Base-by-base conservation (phyloP, 2,113 vertebrate species). In the Odocoileus hemionus region DNA sequence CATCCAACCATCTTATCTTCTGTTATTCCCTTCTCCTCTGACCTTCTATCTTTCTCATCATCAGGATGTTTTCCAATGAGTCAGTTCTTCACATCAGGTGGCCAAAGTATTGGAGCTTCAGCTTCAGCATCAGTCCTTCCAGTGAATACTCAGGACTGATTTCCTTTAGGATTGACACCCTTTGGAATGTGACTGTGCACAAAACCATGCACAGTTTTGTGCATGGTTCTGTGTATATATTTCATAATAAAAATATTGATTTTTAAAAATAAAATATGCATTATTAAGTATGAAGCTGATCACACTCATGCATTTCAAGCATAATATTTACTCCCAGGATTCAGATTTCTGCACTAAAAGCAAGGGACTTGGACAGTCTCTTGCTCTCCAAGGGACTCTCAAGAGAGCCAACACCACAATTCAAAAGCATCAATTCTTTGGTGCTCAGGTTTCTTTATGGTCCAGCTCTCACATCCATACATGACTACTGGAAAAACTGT, bases 201-300 rank as follows among this genome's bases (percentile, higher is more conserved):
- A 70, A 36, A 70, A 70, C n/a, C 64, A 70, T 19, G 21, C 64
- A 36, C 19, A 36, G 36, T 28, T 43, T 55, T 84, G 76, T 57
- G 28, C 67, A 83, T 54, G 43, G 23, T 58, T 92, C 57, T 95
- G 17, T 39, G n/a, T 30, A 1, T 50, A 36, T 47, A 88, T 67
- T 86, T 64, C n/a, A 64, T 39, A 60, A 78, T 23, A 82, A 61
- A 84, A 83, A 83, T 36, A 7, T 23, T 67, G 26, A 61, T 43
- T 87, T 96, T 45, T 10, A 10, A 26, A 82, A 93, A 64, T 64
- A 52, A 93, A 78, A 45, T 17, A 45, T 47, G 80, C 67, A 36
- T 47, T 83, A 87, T 95, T 86, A 80, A 93, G 47, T 89, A 93
- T 45, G 96, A 94, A 91, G 19, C 19, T 89, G 91, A 91, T 86